Base-by-base conservation (phyloP, 2,113 vertebrate species). In the Mus pahari region DNA sequence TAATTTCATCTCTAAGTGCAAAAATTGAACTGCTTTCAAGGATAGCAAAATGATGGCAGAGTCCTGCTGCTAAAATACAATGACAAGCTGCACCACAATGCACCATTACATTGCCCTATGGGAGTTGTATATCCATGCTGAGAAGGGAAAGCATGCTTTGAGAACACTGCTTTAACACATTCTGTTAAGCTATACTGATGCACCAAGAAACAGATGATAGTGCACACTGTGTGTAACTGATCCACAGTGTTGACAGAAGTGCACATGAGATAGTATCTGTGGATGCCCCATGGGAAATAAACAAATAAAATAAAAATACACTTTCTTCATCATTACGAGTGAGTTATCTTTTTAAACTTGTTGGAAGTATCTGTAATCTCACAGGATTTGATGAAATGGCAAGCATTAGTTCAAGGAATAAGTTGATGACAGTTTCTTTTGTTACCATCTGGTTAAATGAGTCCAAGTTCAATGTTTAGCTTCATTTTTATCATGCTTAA, bases 1-100 rank as follows among this genome's bases (percentile, higher is more conserved):
- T 83, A 48, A 96, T 98, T 97, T 98, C 75, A 92, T 53, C 22
- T 95, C 62, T 33, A 96, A 97, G 94, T 96, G 11, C 86, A 91
- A 71, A 95, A 92, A 96, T 48, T 86, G 66, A 96, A 88, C 86
- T 88, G 7, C 91, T 97, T 97, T 97, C 62, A 96, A 77, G 91
- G 90, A 97, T 89, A 96, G 77, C 92, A 94, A 97, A 95, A 90
- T 89, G 39, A 96, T 98, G 95, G 28, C 4, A 71, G 50, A 19
- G 39, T 92, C 89, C 68, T 79, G 42, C 78, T 86, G n/a, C 58
- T 58, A 93, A 77, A 90, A 91, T 58, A 93, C 87, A 97, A 7
- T 74, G 93, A 70, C 75, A 93, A 91, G 19, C 74, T 91, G n/a
- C 97, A 97, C 89, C 64, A 95, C 75, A 97, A 64, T 0, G 82